Evolutionary conservation across 2,113 vertebrate genomes (phyloP).

Genomic region (Propithecus coquereli): DNA sequence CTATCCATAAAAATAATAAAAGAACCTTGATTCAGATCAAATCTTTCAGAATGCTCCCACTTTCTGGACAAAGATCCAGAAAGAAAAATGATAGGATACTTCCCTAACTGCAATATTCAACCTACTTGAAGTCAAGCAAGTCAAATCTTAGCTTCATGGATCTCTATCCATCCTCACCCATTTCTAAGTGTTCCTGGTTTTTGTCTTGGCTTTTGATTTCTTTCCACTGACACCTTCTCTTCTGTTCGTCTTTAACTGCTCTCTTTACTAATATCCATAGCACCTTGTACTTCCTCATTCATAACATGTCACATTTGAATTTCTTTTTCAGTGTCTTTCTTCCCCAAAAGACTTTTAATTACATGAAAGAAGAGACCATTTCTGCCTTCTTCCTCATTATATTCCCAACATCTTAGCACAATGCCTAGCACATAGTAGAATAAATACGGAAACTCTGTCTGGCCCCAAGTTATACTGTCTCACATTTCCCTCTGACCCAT

Average conservation of each 20-base stretch:
- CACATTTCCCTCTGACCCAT: background rate
- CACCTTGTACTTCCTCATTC: background rate
- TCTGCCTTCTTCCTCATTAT: background rate
- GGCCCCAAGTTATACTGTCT: background rate
- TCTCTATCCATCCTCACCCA: background rate
- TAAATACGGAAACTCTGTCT: background rate
- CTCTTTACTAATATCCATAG: background rate
- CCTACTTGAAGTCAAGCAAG: slow-evolving; percentile 7
- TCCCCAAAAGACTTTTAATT: slow-evolving; percentile 11
- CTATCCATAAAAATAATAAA: slow-evolving; percentile 34
- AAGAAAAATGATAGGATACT: background rate
- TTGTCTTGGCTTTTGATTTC: slow-evolving; percentile 47
- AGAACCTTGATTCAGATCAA: background rate
- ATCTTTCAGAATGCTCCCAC: slow-evolving; percentile 9
- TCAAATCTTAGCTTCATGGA: slow-evolving; percentile 12
- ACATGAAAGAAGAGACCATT: background rate
- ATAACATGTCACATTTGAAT: slow-evolving; percentile 3
- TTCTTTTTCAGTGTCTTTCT: slow-evolving; percentile 32
- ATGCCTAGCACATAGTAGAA: background rate
- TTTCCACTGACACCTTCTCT: background rate
- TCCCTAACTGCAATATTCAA: slow-evolving; percentile 24
- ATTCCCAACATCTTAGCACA: background rate
- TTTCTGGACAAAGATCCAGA: slow-evolving; percentile 12
- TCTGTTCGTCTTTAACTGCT: slow-evolving; percentile 3
- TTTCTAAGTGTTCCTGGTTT: slow-evolving; percentile 10